These are phyloP conservation scores for Cydia fagiglandana DNA, from an alignment of 1,140 invertebrate genomes.

Conservation along the genomic window DNA sequence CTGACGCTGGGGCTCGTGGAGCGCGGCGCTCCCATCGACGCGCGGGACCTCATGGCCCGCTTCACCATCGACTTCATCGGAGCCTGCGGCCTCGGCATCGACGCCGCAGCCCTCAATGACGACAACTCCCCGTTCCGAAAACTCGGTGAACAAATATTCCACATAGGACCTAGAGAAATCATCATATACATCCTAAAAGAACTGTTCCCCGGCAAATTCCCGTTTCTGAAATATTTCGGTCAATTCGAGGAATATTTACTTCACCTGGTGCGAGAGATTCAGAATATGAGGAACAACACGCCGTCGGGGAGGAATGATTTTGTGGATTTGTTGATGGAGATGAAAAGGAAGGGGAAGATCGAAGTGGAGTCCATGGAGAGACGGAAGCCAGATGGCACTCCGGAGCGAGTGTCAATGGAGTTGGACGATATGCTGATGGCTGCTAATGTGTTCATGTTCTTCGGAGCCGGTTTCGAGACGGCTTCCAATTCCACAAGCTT, in stretches of 20 bases:
- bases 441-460: constrained; percentile 66
- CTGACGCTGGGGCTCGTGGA: constrained; percentile 37
- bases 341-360: constrained; percentile 56
- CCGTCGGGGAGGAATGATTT: constrained; percentile 66
- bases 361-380: constrained; percentile 34
- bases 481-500: constrained; percentile 78
- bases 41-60: constrained; percentile 44
- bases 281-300: constrained; percentile 28
- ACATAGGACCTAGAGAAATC: constrained; percentile 35
- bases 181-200: constrained; percentile 26
- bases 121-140: constrained; percentile 71
- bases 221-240: constrained; percentile 23
- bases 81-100: constrained; percentile 79
- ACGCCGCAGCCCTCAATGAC: constrained; percentile 73
- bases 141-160: constrained; percentile 49
- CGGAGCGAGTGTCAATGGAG: constrained; percentile 36
- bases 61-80: constrained; percentile 66
- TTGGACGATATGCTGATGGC: constrained; percentile 43
- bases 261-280: constrained; percentile 14
- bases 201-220: constrained; percentile 17
- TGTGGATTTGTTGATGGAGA: constrained; percentile 73
- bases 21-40: constrained; percentile 34
- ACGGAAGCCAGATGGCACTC: constrained; percentile 23
- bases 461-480: constrained; percentile 75
- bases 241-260: neutral